Evolutionary conservation across 2,888 invertebrate species (phyloP), one percentile per base, ranked within the genome.

Genomic region (Stenichneumon culpator): DNA sequence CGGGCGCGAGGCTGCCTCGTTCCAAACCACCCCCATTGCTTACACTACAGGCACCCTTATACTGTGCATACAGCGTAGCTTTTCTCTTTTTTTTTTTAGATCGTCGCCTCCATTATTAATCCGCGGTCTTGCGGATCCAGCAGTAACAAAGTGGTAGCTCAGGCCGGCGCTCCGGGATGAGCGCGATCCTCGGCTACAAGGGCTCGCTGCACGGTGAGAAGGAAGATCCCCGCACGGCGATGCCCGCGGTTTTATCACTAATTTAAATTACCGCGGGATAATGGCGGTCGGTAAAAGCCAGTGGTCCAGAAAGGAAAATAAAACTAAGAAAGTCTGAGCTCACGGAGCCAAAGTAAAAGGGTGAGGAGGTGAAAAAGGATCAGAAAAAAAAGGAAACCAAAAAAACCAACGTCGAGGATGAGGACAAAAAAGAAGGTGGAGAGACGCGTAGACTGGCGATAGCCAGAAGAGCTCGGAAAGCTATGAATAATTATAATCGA

Each of bases 221-320:
- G 79, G 63, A 69, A 67, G 72, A 63, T 57, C 65, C n/a, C 32
- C 69, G 32, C 60, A 36, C 57, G 25, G 19, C 52, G 39, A 54
- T 68, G n/a, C 32, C 11, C 22, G 68, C 60, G 19, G 52, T 50
- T 63, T 60, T 70, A 65, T 57, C 70, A 57, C 81, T 81, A 86
- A 86, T 82, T 82, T 72, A 84, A 84, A 84, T 83, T 83, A 80
- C 77, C 79, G 72, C 75, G 63, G 79, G 81, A 77, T 84, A 84
- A 81, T 81, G 69, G 73, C 50, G 69, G 84, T 72, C 52, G 77
- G 77, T 81, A 68, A 52, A 54, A 78, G 77, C 68, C 70, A 68
- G 67, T 60, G 57, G 52, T 44, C 57, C 19, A 57, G 77, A 77
- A 83, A 22, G n/a, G 75, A 79, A 84, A 86, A 84, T 80, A 80